Evolutionary conservation across 1,140 invertebrate species (phyloP).

Genomic region (Halictus rubicundus): DNA sequence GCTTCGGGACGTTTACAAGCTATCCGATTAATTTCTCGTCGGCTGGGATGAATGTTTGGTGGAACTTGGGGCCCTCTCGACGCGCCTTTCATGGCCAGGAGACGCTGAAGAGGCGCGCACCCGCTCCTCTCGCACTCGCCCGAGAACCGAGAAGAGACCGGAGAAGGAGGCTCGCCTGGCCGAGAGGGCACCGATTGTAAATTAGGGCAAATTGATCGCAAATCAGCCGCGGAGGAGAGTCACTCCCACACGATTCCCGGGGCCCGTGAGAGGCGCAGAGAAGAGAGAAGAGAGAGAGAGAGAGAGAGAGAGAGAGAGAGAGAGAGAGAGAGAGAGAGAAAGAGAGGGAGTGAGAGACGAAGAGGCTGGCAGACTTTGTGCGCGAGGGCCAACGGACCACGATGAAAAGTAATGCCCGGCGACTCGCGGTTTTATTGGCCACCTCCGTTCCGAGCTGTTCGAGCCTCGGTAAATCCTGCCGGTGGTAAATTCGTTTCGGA

Average conservation of each 20-base stretch:
- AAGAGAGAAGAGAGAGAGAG: background rate
- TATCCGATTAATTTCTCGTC: conserved; percentile 46
- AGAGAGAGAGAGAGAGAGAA: no score
- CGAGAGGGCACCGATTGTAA: conserved; percentile 70
- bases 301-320: background rate
- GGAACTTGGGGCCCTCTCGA: conserved; percentile 23
- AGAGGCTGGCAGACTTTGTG: conserved; percentile 32
- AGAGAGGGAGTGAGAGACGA: no score
- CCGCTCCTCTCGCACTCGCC: no score
- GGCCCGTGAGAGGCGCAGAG: conserved; percentile 19
- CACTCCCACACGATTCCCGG: conserved; percentile 66
- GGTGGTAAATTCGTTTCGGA: background rate
- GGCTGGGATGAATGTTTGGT: conserved; percentile 50
- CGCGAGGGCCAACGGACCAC: conserved; percentile 19
- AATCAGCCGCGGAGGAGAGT: conserved; percentile 67
- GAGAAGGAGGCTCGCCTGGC: background rate
- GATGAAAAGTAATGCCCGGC: conserved; percentile 33
- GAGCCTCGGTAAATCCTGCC: conserved; percentile 24
- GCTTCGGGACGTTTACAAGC: conserved; percentile 33
- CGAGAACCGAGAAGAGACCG: no score
- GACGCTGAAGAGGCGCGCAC: conserved; percentile 55
- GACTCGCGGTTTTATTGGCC: conserved; percentile 28
- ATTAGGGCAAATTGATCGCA: conserved; percentile 79
- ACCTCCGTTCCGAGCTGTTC: conserved; percentile 15
- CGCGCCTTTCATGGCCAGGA: conserved; percentile 39